A percentile compares a stretch with the other conserved stretches of the same genome.
Evolutionary conservation across 2,113 vertebrate genomes (phyloP).

Genomic region (Dicentrarchus labrax): DNA sequence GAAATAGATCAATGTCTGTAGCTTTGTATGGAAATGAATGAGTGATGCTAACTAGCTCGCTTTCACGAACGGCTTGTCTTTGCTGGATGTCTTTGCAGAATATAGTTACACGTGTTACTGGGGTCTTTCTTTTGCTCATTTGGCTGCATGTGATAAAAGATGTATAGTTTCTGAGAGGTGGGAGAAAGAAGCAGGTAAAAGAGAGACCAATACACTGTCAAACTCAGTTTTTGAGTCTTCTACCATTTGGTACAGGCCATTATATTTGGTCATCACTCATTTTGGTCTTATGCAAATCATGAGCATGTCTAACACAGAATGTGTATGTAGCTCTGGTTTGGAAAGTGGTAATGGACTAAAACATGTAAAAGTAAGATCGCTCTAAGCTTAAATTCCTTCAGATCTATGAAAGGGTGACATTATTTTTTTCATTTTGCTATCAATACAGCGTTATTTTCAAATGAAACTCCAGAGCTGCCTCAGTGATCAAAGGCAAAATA

Average conservation of each 20-base stretch:
- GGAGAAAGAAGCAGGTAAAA: background rate
- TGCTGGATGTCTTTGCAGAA: background rate
- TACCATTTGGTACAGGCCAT: background rate
- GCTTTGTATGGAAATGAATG: background rate
- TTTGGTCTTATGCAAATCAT: no score
- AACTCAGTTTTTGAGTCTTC: no score
- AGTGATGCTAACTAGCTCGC: background rate
- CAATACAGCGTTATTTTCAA: background rate
- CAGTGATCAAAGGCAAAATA: slow-evolving; percentile 4
- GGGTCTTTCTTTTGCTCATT: background rate
- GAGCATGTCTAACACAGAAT: background rate
- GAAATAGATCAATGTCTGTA: background rate
- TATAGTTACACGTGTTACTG: no score
- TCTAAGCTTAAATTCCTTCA: background rate
- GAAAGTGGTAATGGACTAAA: background rate
- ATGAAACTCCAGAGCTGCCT: background rate
- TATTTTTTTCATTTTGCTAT: background rate
- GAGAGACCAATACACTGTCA: background rate
- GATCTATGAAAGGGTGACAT: background rate
- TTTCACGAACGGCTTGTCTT: background rate
- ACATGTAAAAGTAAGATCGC: background rate
- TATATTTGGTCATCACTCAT: background rate
- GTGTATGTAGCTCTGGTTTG: background rate
- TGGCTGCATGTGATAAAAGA: no score
- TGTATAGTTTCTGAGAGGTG: background rate